Conservation (phyloP, 2,797 vertebrate species). For the Avahi laniger region DNA sequence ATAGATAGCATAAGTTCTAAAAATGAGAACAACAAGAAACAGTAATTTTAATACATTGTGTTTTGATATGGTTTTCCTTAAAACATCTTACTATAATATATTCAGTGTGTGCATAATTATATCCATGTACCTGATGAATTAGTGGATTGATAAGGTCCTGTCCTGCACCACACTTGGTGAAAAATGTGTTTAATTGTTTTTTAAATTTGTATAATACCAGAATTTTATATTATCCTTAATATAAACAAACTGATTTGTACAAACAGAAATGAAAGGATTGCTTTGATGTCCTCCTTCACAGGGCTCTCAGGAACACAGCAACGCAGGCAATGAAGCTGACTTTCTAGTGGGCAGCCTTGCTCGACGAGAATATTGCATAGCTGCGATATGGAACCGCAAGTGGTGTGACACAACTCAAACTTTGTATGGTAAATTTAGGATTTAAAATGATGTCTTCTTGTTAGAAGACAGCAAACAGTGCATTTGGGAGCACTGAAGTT, state of each 20-base stretch:
- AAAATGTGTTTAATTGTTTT: neutral
- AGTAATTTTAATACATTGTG: neutral
- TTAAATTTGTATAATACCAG: neutral
- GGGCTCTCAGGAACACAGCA: neutral
- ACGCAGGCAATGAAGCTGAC: neutral
- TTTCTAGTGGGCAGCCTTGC: neutral
- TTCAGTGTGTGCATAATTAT: neutral
- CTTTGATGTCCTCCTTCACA: neutral
- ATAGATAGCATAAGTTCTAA: neutral
- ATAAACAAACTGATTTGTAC: neutral
- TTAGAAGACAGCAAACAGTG: constrained; percentile 1
- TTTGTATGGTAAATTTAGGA: neutral
- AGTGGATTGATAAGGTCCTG: neutral
- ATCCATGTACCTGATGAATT: neutral
- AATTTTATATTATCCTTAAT: neutral
- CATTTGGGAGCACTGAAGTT: neutral
- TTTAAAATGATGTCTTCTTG: constrained; percentile 15
- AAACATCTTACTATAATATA: neutral
- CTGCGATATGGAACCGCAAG: neutral
- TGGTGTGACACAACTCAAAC: neutral
- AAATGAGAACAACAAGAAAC: neutral
- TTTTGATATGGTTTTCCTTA: neutral
- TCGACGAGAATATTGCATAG: neutral
- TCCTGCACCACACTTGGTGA: neutral
- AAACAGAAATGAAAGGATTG: neutral